A percentile compares a stretch with the other conserved stretches of the same genome.
These are phyloP conservation scores for Amazonetta brasiliensis DNA, from an alignment of 2,797 vertebrate genomes.

Conservation along the genomic window DNA sequence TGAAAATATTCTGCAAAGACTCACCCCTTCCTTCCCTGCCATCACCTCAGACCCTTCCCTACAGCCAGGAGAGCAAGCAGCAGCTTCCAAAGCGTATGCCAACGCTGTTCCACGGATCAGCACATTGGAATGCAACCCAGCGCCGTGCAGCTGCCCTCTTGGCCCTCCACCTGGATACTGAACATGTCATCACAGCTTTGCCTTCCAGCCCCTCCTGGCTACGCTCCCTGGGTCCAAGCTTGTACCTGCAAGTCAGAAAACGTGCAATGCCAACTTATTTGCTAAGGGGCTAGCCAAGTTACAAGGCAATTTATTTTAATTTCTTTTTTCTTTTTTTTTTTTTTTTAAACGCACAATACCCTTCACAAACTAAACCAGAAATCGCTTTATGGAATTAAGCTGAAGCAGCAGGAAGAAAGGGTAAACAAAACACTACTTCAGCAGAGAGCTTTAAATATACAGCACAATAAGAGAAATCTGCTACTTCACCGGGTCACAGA, in stretches of 20 bases:
- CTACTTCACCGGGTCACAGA: not conserved
- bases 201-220: conserved; percentile 69
- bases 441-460: not conserved
- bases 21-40: conserved; percentile 64
- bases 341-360: not conserved
- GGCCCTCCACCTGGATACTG: conserved; percentile 70
- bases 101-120: conserved; percentile 68
- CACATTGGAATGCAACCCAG: conserved; percentile 56
- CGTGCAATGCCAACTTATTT: conserved; percentile 51
- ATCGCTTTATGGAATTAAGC: not conserved
- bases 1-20: conserved; percentile 27
- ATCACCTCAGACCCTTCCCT: conserved; percentile 63
- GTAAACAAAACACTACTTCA: not conserved
- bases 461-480: not conserved
- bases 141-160: conserved; percentile 56
- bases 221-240: conserved; percentile 64
- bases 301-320: conserved; percentile 34
- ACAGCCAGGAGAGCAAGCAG: conserved; percentile 58
- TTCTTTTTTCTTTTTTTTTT: not conserved
- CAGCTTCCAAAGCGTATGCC: conserved; percentile 60
- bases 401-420: accelerated
- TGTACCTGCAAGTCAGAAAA: conserved; percentile 75
- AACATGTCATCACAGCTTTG: conserved; percentile 67
- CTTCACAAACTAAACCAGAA: not conserved
- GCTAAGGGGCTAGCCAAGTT: conserved; percentile 62